Conservation (phyloP, 2,797 vertebrate species). For the Apogon hyalosoma region DNA sequence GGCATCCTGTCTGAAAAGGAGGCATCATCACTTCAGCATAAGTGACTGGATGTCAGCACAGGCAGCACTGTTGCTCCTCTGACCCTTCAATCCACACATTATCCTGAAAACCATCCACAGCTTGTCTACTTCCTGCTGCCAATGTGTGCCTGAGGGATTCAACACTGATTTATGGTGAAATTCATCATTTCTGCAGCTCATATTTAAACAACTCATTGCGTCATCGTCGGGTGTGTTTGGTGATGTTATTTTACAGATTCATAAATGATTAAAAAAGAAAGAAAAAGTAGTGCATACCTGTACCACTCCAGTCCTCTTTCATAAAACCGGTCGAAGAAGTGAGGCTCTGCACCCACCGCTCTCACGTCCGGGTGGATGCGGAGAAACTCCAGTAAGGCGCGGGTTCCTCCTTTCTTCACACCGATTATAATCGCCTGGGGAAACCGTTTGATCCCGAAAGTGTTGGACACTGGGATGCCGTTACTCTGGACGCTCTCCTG, state of each 20-base stretch:
- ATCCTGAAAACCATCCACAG: conserved; percentile 1
- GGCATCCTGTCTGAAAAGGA: conserved; percentile 44
- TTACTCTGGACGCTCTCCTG: conserved; percentile 22
- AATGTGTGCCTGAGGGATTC: neutral
- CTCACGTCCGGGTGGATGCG: conserved; percentile 92
- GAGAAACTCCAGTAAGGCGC: conserved; percentile 92
- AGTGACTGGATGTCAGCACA: conserved; percentile 29
- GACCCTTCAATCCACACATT: conserved; percentile 39
- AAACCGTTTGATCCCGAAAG: conserved; percentile 81
- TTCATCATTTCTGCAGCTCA: neutral
- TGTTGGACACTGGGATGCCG: conserved; percentile 76
- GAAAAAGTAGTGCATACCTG: conserved; percentile 81
- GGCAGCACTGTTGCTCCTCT: conserved; percentile 24
- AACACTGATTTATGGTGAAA: neutral
- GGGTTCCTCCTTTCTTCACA: conserved; percentile 94
- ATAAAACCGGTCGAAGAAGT: conserved; percentile 94
- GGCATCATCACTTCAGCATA: conserved; percentile 39
- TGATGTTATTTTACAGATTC: neutral
- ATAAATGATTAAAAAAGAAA: neutral
- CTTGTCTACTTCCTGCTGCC: neutral
- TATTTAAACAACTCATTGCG: neutral
- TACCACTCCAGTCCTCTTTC: conserved; percentile 93
- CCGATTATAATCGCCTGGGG: conserved; percentile 94
- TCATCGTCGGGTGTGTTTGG: no score
- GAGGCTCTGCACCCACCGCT: conserved; percentile 90